Base-by-base conservation (phyloP, 2,113 vertebrate species). In the Phylloscopus trochiloides region DNA sequence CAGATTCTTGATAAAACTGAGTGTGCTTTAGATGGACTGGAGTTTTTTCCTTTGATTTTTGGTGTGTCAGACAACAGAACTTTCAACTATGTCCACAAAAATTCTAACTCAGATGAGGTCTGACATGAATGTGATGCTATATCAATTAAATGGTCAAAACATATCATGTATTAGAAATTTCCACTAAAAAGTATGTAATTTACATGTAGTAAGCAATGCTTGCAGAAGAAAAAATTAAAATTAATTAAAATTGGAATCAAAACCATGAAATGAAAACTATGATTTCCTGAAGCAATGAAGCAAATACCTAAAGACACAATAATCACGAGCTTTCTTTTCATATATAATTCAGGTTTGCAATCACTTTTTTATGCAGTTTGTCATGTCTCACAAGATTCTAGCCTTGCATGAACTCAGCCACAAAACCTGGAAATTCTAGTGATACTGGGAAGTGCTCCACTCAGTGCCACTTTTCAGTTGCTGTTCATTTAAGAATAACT, bases 241-340 rank as follows among this genome's bases (percentile, higher is more conserved):
- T 76, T 92, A 90, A 88, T 92, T 91, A 88, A 93, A 90, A 81
- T 57, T 81, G 54, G 66, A 95, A 66, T 68, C 11, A 93, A 94
- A 79, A 62, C 58, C 62, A 73, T 80, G 38, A 90, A 91, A 92
- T 52, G 36, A 80, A 91, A 89, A 38, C 48, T 80, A 32, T 55
- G 59, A 63, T 71, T 97, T 96, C 72, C 55, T 51, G 72, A 28
- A 92, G 83, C 84, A 94, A 76, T 1, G 17, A 90, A 83, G 82
- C 81, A 95, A 88, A 70, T 62, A 88, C 17, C 28, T 86, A 80
- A 96, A 83, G 67, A 70, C 51, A 76, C 17, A 38, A 38, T 78
- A 92, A 94, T 86, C 45, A 62, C 32, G 70, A 86, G 38, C 19
- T 95, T 94, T 82, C 2, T 0, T 82, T 97, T 76, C 75, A 82